A percentile compares a stretch with the other conserved stretches of the same genome.
Evolutionary conservation across 2,113 vertebrate genomes (phyloP).

Genomic region (Ardeotis arabs): DNA sequence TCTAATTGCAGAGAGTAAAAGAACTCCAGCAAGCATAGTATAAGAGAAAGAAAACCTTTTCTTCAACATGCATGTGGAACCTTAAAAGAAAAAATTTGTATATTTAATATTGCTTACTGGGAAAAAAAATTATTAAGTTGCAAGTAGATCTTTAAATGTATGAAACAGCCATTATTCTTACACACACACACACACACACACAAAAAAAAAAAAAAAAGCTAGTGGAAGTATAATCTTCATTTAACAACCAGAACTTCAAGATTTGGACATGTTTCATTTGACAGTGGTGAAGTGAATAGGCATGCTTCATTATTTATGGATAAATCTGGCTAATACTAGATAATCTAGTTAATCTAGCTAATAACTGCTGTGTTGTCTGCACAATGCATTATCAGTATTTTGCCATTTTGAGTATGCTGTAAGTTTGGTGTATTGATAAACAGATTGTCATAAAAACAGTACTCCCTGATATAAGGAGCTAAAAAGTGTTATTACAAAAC

Average conservation of each 20-base stretch:
- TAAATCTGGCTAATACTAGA: neutral
- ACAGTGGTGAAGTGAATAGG: fast-evolving
- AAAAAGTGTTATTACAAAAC: neutral
- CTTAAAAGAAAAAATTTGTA: neutral
- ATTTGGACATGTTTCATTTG: neutral
- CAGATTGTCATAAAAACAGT: fast-evolving
- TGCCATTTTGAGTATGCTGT: neutral
- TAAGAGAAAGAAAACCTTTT: neutral
- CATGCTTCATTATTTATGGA: neutral
- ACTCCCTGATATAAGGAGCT: fast-evolving
- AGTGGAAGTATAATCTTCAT: neutral
- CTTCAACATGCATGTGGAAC: neutral
- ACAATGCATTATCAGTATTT: neutral
- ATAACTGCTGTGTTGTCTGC: neutral
- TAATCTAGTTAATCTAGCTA: too few species aligned
- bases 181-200: too few species aligned
- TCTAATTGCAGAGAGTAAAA: neutral
- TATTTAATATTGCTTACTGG: neutral
- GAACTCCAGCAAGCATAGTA: neutral
- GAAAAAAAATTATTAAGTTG: neutral
- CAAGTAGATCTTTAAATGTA: neutral
- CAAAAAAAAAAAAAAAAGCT: neutral
- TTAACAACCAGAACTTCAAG: neutral
- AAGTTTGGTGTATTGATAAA: neutral
- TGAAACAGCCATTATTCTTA: neutral